Conservation (phyloP, 2,797 vertebrate species). For the Alcedo atthis region DNA sequence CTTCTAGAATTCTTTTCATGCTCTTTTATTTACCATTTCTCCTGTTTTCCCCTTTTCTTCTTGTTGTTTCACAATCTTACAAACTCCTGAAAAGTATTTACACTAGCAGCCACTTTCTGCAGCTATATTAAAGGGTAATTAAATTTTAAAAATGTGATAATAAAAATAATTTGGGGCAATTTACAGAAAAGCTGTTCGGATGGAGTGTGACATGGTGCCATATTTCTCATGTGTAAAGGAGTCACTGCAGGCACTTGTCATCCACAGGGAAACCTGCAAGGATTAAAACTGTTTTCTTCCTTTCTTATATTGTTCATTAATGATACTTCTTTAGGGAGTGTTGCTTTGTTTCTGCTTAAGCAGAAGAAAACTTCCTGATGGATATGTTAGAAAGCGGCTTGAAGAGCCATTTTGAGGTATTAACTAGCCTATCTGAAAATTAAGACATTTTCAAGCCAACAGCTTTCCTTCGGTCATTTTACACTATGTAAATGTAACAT, state of each 20-base stretch:
- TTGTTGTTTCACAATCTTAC: neutral
- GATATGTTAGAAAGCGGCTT: neutral
- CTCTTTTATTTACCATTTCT: neutral
- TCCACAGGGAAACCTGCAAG: neutral
- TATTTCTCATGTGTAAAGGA: neutral
- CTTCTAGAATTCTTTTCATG: neutral
- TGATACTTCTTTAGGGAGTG: neutral
- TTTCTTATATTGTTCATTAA: neutral
- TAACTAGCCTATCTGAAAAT: neutral
- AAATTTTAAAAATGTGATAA: neutral
- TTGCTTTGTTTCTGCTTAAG: neutral
- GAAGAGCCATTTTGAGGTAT: neutral
- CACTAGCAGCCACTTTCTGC: neutral
- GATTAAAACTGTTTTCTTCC: neutral
- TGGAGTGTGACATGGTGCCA: neutral
- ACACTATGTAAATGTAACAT: neutral
- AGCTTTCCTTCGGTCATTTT: neutral
- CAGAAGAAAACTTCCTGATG: neutral
- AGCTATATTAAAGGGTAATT: neutral
- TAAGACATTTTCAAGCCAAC: neutral
- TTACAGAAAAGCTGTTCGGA: neutral
- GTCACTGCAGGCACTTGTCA: neutral
- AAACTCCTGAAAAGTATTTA: neutral
- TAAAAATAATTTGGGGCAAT: neutral
- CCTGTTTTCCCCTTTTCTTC: neutral